Percentiles rank a stretch among this genome's conserved stretches.
Conservation (phyloP, 2,113 vertebrate genomes). For the Sinosuthora webbiana region DNA sequence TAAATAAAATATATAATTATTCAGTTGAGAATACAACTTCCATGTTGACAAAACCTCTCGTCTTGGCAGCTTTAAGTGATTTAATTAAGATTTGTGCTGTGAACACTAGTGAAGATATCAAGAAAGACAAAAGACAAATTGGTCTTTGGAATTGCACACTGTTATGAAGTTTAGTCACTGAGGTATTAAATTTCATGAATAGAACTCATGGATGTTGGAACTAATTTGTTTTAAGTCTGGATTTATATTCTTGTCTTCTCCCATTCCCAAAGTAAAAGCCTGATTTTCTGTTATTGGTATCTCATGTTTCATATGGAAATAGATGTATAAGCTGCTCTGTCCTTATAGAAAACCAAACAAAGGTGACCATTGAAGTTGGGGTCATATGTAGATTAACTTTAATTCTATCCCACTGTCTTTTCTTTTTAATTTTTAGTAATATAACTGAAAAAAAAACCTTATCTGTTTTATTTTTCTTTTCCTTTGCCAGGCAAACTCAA, state of each 20-base stretch:
- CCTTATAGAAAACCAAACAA: background rate
- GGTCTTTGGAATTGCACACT: background rate
- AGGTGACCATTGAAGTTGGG: background rate
- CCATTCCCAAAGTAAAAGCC: background rate
- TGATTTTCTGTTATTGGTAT: background rate
- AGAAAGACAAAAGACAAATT: background rate
- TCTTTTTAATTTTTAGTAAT: background rate
- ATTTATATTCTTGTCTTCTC: background rate
- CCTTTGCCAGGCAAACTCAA: background rate
- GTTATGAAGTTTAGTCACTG: background rate
- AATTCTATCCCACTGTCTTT: background rate
- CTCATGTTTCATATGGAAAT: background rate
- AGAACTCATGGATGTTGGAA: background rate
- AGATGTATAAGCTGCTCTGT: background rate
- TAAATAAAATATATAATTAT: background rate
- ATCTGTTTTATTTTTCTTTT: background rate
- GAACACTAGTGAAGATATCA: background rate
- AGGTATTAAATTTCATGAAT: background rate
- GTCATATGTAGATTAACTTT: background rate
- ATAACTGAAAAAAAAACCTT: background rate
- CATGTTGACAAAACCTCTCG: background rate
- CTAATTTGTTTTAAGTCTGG: background rate
- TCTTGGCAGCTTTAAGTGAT: background rate
- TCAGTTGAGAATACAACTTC: background rate
- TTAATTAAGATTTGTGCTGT: background rate